Conservation (phyloP, 2,113 vertebrate species). For the Stigmatopora nigra region DNA sequence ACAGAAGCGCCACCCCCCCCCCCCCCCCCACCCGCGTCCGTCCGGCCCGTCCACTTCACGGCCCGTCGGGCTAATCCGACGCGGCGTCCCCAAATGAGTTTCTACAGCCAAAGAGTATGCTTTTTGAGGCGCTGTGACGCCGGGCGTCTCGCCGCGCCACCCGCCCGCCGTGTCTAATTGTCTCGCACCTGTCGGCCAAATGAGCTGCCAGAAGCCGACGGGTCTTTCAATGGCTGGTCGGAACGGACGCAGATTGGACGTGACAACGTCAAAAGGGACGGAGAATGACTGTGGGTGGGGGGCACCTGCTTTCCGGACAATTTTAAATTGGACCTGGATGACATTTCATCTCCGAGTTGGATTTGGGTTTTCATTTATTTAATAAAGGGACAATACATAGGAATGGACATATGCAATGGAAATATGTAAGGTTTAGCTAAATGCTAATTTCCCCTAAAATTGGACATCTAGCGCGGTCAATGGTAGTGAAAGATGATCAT, state of each 20-base stretch:
- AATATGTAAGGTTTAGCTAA: too few relatives aligned
- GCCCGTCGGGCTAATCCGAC: constrained; percentile 88
- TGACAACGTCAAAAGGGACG: constrained; percentile 90
- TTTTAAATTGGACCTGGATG: constrained; percentile 54
- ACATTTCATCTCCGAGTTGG: constrained; percentile 48
- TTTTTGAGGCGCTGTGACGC: constrained; percentile 99
- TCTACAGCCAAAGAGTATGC: constrained; percentile 90
- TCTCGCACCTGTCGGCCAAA: constrained; percentile 99
- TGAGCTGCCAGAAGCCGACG: constrained; percentile 89
- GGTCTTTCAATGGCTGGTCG: constrained; percentile 90
- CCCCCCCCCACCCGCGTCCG: constrained; percentile 49
- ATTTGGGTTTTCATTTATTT: too few relatives aligned
- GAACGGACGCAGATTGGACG: constrained; percentile 81
- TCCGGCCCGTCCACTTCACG: constrained; percentile 85
- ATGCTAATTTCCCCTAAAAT: too few relatives aligned
- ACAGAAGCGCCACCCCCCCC: constrained; percentile 82
- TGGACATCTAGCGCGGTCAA: too few relatives aligned
- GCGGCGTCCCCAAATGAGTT: constrained; percentile 98
- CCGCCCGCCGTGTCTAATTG: constrained; percentile 94
- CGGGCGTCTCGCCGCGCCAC: constrained; percentile 86
- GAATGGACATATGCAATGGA: too few relatives aligned
- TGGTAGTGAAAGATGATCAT: too few relatives aligned
- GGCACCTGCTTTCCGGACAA: constrained; percentile 21
- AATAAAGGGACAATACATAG: too few relatives aligned
- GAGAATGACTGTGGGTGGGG: constrained; percentile 30